phyloP scores from a whole-genome alignment of 2,113 vertebrate genomes.

The Mustela nigripes region DNA sequence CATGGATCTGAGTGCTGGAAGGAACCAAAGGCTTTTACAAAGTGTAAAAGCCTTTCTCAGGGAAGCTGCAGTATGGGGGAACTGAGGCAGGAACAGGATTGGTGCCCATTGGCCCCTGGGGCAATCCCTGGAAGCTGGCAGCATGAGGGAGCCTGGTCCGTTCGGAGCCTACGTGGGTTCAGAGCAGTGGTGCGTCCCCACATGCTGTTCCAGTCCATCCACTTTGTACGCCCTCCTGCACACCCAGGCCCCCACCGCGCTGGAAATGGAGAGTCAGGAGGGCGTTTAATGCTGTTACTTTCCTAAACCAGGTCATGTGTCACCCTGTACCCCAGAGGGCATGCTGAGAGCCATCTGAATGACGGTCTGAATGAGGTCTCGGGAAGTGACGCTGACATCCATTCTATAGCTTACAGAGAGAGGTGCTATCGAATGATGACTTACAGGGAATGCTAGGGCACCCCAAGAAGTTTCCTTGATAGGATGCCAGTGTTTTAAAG shows the following conservation, averaged over 20 bases:
- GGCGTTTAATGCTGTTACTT: too few relatives aligned
- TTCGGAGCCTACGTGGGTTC: fast-evolving
- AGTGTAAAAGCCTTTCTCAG: not conserved
- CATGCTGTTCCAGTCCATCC: not conserved
- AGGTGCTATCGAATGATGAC: not conserved
- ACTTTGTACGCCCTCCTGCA: fast-evolving
- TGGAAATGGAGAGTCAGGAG: not conserved
- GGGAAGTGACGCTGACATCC: not conserved
- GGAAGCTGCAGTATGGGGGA: not conserved
- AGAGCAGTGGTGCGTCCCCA: fast-evolving
- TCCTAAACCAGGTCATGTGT: not conserved
- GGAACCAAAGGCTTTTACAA: not conserved
- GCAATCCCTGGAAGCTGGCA: too few relatives aligned
- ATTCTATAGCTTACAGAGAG: not conserved
- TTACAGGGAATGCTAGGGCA: not conserved
- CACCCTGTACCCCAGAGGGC: not conserved
- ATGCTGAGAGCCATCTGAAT: not conserved
- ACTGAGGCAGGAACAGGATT: too few relatives aligned
- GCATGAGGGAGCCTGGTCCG: not conserved
- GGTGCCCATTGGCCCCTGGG: fast-evolving
- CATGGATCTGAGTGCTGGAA: too few relatives aligned
- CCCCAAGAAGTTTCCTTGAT: too few relatives aligned
- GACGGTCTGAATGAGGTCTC: not conserved
- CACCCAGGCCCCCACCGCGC: fast-evolving
- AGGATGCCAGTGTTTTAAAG: not conserved